These are phyloP conservation scores for Anabas testudineus DNA, from an alignment of 2,797 vertebrate species.

Conservation along the genomic window DNA sequence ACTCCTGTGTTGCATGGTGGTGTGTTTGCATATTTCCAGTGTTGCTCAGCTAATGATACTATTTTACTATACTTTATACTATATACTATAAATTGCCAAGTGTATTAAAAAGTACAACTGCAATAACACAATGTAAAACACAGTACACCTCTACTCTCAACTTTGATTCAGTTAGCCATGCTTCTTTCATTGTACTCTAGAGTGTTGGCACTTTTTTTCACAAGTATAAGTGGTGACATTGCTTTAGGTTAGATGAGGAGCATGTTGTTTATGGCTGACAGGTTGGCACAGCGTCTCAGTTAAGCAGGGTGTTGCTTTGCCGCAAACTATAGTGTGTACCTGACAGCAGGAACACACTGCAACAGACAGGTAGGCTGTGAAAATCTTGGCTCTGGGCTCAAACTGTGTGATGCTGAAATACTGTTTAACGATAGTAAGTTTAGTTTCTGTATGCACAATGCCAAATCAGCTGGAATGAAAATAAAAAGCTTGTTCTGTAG, in stretches of 20 bases:
- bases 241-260: slow-evolving; percentile 27
- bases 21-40: too few species aligned
- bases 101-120: too few species aligned
- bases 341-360: slow-evolving; percentile 38
- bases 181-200: neutral
- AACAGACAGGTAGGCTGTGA: slow-evolving; percentile 34
- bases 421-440: slow-evolving; percentile 5
- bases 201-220: neutral
- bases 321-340: slow-evolving; percentile 30
- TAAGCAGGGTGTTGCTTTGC: slow-evolving; percentile 32
- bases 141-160: neutral
- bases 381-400: slow-evolving; percentile 8
- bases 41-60: too few species aligned
- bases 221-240: slow-evolving; percentile 6
- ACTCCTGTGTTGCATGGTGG: neutral
- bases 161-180: neutral
- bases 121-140: too few species aligned
- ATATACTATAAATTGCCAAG: too few species aligned
- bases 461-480: neutral
- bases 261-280: slow-evolving; percentile 43
- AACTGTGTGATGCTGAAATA: slow-evolving; percentile 20
- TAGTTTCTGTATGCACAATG: neutral
- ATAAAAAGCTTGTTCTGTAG: neutral
- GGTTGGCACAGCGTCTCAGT: slow-evolving; percentile 30
- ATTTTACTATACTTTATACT: too few species aligned